These are phyloP conservation scores for Iphiclides podalirius DNA, from an alignment of 2,888 invertebrate genomes.

Conservation along the genomic window DNA sequence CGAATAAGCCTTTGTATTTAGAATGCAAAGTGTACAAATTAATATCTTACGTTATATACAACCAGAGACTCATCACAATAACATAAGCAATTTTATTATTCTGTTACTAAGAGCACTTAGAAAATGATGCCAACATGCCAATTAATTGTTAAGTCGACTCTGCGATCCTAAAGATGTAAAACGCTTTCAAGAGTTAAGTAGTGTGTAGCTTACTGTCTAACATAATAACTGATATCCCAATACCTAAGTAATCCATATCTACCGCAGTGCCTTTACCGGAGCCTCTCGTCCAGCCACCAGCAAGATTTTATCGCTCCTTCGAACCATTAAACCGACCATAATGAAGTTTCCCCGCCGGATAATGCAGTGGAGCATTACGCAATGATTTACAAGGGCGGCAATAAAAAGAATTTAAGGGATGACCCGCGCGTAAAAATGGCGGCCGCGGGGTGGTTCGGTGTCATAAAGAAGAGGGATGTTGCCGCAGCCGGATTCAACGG, in stretches of 20 bases:
- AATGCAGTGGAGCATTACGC: slow-evolving; percentile 77
- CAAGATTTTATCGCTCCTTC: slow-evolving; percentile 78
- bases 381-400: slow-evolving; percentile 78
- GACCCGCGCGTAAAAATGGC: slow-evolving; percentile 69
- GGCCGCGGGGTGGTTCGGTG: slow-evolving; percentile 35
- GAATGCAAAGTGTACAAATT: no score
- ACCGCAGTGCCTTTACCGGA: slow-evolving; percentile 43
- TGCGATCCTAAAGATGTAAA: no score
- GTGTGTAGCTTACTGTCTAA: no score
- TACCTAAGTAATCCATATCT: slow-evolving; percentile 30
- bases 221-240: no score
- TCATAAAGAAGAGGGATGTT: slow-evolving; percentile 73
- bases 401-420: slow-evolving; percentile 80
- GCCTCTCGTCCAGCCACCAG: slow-evolving; percentile 52
- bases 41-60: no score
- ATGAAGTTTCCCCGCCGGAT: slow-evolving; percentile 77
- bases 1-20: no score
- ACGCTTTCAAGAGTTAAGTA: no score
- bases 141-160: no score
- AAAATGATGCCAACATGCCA: no score
- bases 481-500: slow-evolving; percentile 50
- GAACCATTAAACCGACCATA: slow-evolving; percentile 79
- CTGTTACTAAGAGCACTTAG: no score
- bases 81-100: no score
- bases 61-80: no score